Evolutionary conservation across 2,113 vertebrate genomes (phyloP).

Genomic region (Poicephalus meyeri): DNA sequence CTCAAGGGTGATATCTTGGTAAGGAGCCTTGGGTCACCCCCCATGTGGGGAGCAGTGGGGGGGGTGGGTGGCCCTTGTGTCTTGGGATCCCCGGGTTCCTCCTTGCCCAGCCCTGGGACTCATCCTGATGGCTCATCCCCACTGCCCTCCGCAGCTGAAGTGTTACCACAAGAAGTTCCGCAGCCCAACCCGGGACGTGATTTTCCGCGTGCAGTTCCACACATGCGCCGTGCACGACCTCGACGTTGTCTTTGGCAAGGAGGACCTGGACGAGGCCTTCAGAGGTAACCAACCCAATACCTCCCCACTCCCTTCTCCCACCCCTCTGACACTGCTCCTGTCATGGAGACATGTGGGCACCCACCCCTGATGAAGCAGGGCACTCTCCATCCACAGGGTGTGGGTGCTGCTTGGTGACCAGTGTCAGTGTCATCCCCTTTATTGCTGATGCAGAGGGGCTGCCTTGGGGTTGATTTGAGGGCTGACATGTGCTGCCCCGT

Average conservation of each 20-base stretch:
- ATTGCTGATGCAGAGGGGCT: neutral
- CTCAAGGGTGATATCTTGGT: slow-evolving; percentile 98
- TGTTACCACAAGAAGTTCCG: slow-evolving; percentile 97
- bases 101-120: neutral
- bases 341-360: neutral
- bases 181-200: slow-evolving; percentile 88
- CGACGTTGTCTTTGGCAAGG: slow-evolving; percentile 90
- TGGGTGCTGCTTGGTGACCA: neutral
- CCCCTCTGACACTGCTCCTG: neutral
- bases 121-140: rapidly evolving
- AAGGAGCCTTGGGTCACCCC: slow-evolving; percentile 47
- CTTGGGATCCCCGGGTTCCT: rapidly evolving
- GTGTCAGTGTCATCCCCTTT: neutral
- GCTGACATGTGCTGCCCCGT: neutral
- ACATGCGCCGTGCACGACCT: slow-evolving; percentile 96
- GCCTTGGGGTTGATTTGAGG: neutral
- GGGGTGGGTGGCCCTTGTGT: rapidly evolving
- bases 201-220: slow-evolving; percentile 97
- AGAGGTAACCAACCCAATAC: slow-evolving; percentile 76
- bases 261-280: slow-evolving; percentile 95
- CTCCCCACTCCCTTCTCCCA: neutral
- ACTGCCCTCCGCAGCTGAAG: slow-evolving; percentile 80
- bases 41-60: rapidly evolving
- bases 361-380: rapidly evolving
- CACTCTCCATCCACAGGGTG: neutral